Base-by-base conservation (phyloP, 2,113 vertebrate genomes). In the Oncorhynchus keta region DNA sequence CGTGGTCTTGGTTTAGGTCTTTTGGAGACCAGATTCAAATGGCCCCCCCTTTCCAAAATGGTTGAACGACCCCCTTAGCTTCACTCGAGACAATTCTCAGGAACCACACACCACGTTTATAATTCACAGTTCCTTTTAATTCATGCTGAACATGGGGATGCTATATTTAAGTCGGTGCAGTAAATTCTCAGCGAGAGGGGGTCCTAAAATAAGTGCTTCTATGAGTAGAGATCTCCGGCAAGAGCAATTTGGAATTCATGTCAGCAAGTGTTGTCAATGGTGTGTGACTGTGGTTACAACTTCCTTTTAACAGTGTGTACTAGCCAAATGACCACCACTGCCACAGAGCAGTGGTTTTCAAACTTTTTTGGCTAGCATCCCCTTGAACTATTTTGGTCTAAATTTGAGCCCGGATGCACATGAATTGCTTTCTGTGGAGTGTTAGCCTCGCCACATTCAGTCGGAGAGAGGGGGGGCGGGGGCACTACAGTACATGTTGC, bases 281-380 rank as follows among this genome's bases (percentile, higher is more conserved):
- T 75, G 20, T 75, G 61, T 73, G 18, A 49, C 14, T 73, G 51
- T 51, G 62, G 57, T 74, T 73, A 49, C 18, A 69, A 64, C 14
- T 76, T 5, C 6, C 2, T 70, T 77, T 70, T 45, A 45, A 45
- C 39, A 45, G 39, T 8, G 8, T 45, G 39, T 62, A 72, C 66
- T 64, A 28, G 61, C 24, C 18, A 76, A 76, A 48, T 39, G 48
- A 51, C 39, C 62, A 3, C 2, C 9, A 70, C 32, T 70, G 2
- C 55, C 55, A 57, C 18, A 39, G 35, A 39, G 35, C 35, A 39
- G 35, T 9, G 35, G 2, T 2, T 39, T 2, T 39, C 35, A 39
- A 39, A 39, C 35, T 9, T 39, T 39, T 39, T 9, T 39, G 35
- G 35, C 8, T 39, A 39, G 35, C 35, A 39, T 39, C 35, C 8